phyloP scores from a whole-genome alignment of 2,797 vertebrate genomes.

The Gymnothorax reevesii region DNA sequence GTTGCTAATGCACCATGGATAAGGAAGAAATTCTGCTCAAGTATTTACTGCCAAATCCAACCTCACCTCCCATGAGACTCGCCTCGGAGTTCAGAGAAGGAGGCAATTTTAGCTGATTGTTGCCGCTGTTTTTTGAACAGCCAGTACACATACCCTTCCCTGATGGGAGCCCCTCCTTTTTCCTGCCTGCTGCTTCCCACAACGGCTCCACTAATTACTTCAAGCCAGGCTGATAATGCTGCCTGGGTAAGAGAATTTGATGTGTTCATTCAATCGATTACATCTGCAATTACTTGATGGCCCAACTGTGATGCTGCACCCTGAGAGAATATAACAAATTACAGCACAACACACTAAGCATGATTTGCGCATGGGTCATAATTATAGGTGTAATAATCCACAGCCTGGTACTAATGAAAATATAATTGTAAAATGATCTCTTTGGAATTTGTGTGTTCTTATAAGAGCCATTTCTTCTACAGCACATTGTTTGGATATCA shows the following conservation, averaged over 20 bases:
- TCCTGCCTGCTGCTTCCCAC: not conserved
- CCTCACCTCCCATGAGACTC: not conserved
- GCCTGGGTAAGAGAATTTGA: not conserved
- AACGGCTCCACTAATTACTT: constrained; percentile 8
- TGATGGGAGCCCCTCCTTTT: not conserved
- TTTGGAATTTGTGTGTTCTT: not conserved
- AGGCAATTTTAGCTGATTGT: not conserved
- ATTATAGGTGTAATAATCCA: not conserved
- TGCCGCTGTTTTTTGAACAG: not conserved
- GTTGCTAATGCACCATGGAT: not conserved
- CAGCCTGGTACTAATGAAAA: constrained; percentile 2
- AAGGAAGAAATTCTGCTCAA: not conserved
- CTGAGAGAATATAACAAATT: not conserved
- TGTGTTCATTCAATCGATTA: not conserved
- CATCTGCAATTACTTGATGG: not conserved
- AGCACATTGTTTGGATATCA: not conserved
- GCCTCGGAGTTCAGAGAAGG: not conserved
- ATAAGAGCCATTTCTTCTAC: not conserved
- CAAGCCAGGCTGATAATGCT: constrained; percentile 14
- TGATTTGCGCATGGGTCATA: not conserved
- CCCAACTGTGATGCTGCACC: not conserved
- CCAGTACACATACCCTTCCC: not conserved
- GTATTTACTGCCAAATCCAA: not conserved
- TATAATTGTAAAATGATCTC: not conserved
- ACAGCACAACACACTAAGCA: not conserved